These are phyloP conservation scores for Crotalus viridis DNA, from an alignment of 2,113 vertebrate genomes.

Conservation along the genomic window DNA sequence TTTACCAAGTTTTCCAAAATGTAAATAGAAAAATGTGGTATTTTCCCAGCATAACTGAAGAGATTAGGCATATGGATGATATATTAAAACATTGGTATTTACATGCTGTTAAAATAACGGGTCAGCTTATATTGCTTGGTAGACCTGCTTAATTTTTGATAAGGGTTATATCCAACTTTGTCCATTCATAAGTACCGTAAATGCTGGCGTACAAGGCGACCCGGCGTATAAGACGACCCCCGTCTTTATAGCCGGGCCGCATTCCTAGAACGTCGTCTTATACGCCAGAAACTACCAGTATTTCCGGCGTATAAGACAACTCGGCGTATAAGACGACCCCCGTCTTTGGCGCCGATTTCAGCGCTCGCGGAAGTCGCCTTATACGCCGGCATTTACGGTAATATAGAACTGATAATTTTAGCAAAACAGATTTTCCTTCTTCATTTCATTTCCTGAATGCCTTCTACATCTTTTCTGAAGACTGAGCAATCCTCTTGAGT, in stretches of 20 bases:
- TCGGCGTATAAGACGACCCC: too few relatives aligned
- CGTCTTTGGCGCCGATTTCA: too few relatives aligned
- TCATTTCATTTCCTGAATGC: too few relatives aligned
- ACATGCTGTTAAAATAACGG: conserved; percentile 10
- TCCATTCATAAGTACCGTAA: neutral
- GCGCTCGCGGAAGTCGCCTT: too few relatives aligned
- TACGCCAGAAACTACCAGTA: too few relatives aligned
- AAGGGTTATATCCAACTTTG: neutral
- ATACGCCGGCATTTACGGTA: neutral
- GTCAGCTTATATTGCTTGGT: neutral
- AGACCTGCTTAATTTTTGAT: neutral
- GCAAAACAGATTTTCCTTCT: neutral
- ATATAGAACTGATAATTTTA: neutral
- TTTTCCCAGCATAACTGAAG: conserved; percentile 14
- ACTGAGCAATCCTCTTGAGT: neutral
- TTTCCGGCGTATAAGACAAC: too few relatives aligned
- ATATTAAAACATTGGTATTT: conserved; percentile 23
- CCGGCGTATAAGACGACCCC: too few relatives aligned
- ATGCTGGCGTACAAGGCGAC: too few relatives aligned
- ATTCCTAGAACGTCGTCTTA: too few relatives aligned
- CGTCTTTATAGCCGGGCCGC: too few relatives aligned
- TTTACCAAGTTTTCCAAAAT: neutral
- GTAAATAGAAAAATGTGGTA: neutral
- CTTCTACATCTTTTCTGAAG: neutral
- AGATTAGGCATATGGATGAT: conserved; percentile 28